Conservation (phyloP, 1,140 invertebrate genomes). For the Stegodyphus dumicola region DNA sequence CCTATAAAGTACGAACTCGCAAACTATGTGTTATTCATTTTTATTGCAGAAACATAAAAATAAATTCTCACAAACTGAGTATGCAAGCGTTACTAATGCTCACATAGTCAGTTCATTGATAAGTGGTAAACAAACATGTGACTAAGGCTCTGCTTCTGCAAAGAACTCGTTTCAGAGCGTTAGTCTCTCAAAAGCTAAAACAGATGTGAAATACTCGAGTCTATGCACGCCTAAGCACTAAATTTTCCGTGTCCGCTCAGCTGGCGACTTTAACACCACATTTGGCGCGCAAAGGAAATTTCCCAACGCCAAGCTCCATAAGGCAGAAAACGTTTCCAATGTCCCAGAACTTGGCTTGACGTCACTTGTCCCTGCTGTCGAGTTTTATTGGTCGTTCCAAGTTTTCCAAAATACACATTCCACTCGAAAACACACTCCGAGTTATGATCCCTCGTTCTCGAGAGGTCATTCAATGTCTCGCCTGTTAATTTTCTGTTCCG, state of each 20-base stretch:
- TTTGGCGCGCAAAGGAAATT: conserved; percentile 33
- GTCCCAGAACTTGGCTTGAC: background rate
- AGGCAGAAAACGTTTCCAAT: conserved; percentile 3
- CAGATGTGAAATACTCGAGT: conserved; percentile 13
- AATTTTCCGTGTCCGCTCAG: conserved; percentile 31
- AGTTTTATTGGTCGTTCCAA: conserved; percentile 52
- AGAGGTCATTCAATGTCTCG: conserved; percentile 45
- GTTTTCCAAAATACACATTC: conserved; percentile 45
- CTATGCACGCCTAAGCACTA: conserved; percentile 23
- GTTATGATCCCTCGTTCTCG: conserved; percentile 28
- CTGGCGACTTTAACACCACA: conserved; percentile 53
- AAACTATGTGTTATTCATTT: no score
- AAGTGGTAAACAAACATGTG: no score
- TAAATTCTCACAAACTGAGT: no score
- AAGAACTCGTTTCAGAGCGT: no score
- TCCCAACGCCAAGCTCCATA: conserved; percentile 43
- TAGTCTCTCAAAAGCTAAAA: no score
- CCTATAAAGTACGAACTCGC: no score
- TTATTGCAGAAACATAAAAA: no score
- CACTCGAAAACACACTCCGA: conserved; percentile 45
- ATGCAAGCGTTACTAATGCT: no score
- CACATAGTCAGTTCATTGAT: no score
- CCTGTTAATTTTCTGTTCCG: conserved; percentile 52
- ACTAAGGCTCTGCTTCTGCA: no score
- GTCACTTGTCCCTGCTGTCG: conserved; percentile 19